These are phyloP conservation scores for Peribatodes rhomboidaria DNA, from an alignment of 2,888 invertebrate genomes.

Conservation along the genomic window DNA sequence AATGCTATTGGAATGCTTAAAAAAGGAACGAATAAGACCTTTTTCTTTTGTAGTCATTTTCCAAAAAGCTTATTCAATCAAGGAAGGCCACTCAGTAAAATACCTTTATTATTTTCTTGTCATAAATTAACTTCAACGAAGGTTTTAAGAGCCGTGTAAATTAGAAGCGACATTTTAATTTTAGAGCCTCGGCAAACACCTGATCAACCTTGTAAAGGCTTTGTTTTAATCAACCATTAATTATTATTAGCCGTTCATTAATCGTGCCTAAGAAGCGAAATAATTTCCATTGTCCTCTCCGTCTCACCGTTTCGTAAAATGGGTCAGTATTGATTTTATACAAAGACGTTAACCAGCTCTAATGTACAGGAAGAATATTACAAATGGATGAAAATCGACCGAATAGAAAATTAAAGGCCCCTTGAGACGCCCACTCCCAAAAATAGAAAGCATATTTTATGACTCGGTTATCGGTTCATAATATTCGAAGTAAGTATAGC, in stretches of 20 bases:
- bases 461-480: constrained; percentile 6
- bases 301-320: constrained; percentile 46
- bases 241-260: constrained; percentile 42
- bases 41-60: too few species aligned
- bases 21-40: too few species aligned
- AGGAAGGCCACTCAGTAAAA: not conserved
- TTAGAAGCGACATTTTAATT: constrained; percentile 36
- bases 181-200: constrained; percentile 30
- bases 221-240: constrained; percentile 42
- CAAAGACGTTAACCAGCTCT: constrained; percentile 44
- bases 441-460: constrained; percentile 20
- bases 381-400: constrained; percentile 32
- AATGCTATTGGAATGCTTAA: too few species aligned
- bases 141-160: constrained; percentile 30
- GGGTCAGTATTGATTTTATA: constrained; percentile 55
- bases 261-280: constrained; percentile 40
- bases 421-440: constrained; percentile 8
- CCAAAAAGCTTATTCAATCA: constrained; percentile 4
- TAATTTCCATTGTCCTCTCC: constrained; percentile 44
- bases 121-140: constrained; percentile 20
- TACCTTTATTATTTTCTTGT: constrained; percentile 4
- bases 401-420: constrained; percentile 29
- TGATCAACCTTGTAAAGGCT: constrained; percentile 35
- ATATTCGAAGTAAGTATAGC: not conserved
- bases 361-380: constrained; percentile 43